phyloP scores from a whole-genome alignment of 2,888 invertebrate species.

The Subacronicta megacephala region DNA sequence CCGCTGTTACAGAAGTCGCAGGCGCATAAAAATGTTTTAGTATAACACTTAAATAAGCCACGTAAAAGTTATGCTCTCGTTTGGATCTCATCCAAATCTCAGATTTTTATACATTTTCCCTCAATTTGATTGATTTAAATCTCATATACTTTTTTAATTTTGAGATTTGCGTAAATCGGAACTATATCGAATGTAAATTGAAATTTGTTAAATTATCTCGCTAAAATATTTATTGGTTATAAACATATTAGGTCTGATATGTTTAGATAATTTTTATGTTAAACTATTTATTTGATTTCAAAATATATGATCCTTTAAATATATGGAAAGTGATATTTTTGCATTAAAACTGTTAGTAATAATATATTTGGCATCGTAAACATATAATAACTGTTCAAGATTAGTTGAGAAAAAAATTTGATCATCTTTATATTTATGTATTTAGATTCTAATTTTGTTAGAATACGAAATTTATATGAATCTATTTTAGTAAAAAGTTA shows the following conservation, averaged over 20 bases:
- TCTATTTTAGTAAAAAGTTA: slow-evolving; percentile 31
- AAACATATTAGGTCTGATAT: slow-evolving; percentile 47
- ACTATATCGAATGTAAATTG: slow-evolving; percentile 19
- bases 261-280: slow-evolving; percentile 20
- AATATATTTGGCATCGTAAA: background rate
- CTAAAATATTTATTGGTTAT: slow-evolving; percentile 42
- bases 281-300: slow-evolving; percentile 32
- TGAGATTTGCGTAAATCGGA: slow-evolving; percentile 14
- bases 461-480: no score
- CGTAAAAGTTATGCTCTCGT: slow-evolving; percentile 43
- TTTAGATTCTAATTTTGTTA: no score
- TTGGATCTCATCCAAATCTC: slow-evolving; percentile 47
- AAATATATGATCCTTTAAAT: slow-evolving; percentile 2
- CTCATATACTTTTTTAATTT: slow-evolving; percentile 44
- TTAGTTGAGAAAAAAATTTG: slow-evolving; percentile 3
- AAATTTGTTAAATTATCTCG: slow-evolving; percentile 27
- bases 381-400: background rate
- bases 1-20: slow-evolving; percentile 9
- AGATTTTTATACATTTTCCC: slow-evolving; percentile 41
- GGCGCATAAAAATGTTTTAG: slow-evolving; percentile 20
- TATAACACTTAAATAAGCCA: slow-evolving; percentile 34
- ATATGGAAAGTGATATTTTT: slow-evolving; percentile 2
- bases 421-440: no score
- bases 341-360: background rate
- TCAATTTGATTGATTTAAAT: slow-evolving; percentile 51